Percentiles rank a stretch among this genome's conserved stretches.
Conservation (phyloP, 2,113 vertebrate genomes). For the Hepsetus odoe region DNA sequence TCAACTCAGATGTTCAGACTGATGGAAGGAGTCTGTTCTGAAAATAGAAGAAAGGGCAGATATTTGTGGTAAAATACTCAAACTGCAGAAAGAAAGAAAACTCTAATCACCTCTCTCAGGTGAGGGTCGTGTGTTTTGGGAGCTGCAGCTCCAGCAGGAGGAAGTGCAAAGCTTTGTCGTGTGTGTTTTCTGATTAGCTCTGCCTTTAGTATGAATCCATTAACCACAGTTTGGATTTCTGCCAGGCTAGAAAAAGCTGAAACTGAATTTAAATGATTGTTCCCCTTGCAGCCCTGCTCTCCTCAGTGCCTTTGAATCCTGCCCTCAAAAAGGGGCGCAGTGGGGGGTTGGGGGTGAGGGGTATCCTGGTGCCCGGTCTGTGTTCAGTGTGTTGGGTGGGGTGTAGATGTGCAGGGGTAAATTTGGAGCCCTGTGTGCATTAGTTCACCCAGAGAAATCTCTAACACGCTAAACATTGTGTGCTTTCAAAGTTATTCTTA, state of each 20-base stretch:
- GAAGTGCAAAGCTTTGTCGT: constrained; percentile 59
- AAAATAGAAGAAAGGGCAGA: no score
- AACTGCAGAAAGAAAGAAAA: no score
- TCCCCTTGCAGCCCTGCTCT: constrained; percentile 33
- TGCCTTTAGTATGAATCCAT: constrained; percentile 62
- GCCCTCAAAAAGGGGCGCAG: constrained; percentile 31
- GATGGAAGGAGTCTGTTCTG: no score
- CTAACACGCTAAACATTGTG: constrained; percentile 74
- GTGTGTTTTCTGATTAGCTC: constrained; percentile 68
- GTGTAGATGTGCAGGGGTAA: neutral
- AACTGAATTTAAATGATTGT: constrained; percentile 65
- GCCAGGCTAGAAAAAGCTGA: constrained; percentile 53
- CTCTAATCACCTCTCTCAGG: no score
- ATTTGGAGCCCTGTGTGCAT: constrained; percentile 20
- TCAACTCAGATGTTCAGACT: no score
- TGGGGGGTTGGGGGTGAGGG: no score
- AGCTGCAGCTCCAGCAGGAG: constrained; percentile 46
- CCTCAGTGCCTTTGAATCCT: constrained; percentile 10
- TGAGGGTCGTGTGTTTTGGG: constrained; percentile 26
- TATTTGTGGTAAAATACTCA: no score
- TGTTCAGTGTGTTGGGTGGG: neutral
- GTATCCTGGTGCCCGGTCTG: constrained; percentile 10
- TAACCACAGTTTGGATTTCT: constrained; percentile 61
- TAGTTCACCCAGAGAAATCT: constrained; percentile 56
- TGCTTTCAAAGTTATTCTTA: constrained; percentile 84